Percentiles rank a stretch among this genome's conserved stretches.
Evolutionary conservation across 2,113 vertebrate genomes (phyloP).

Genomic region (Oceanodroma tethys): DNA sequence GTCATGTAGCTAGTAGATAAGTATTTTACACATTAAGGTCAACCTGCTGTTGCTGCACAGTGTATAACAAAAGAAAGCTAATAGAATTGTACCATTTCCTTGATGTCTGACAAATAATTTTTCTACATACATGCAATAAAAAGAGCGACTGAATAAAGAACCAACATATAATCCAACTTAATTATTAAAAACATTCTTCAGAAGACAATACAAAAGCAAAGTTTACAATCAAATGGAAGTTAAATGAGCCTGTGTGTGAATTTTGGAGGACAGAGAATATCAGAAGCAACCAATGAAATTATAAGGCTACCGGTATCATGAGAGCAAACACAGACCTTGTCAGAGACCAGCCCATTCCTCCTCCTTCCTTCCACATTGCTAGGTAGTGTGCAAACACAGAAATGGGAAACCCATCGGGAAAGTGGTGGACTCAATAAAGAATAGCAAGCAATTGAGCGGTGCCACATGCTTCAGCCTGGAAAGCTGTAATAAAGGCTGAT

Average conservation of each 20-base stretch:
- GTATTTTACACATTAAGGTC: neutral
- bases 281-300: neutral
- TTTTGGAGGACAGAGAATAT: neutral
- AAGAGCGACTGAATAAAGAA: neutral
- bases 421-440: neutral
- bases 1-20: neutral
- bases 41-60: neutral
- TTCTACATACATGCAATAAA: neutral
- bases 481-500: neutral
- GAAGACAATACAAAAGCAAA: neutral
- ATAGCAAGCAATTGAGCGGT: neutral
- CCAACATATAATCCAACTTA: neutral
- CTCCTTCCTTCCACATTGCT: neutral
- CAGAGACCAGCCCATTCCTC: neutral
- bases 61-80: neutral
- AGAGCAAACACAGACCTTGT: neutral
- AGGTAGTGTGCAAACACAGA: neutral
- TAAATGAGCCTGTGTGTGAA: neutral
- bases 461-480: neutral
- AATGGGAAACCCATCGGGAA: neutral
- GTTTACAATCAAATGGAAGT: neutral
- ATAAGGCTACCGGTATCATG: accelerated
- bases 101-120: neutral
- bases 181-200: neutral
- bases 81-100: neutral